phyloP scores from a whole-genome alignment of 2,797 vertebrate species.

The Eurystomus glaucurus region DNA sequence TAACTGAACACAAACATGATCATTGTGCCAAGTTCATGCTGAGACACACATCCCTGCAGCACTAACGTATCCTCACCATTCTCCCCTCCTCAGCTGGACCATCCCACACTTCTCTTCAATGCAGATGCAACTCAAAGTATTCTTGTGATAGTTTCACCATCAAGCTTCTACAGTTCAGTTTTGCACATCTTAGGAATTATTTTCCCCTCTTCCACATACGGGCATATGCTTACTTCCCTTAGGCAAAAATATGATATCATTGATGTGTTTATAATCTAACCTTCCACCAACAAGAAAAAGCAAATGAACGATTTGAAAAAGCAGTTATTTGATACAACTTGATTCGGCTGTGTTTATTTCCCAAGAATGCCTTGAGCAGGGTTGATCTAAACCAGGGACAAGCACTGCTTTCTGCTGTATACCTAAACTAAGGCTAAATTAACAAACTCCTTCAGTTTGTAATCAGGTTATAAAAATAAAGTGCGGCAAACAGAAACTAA shows the following conservation, averaged over 20 bases:
- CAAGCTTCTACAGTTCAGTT: neutral
- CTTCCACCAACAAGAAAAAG: conserved; percentile 20
- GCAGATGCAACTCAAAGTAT: neutral
- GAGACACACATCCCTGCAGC: neutral
- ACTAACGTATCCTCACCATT: neutral
- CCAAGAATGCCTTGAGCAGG: conserved; percentile 4
- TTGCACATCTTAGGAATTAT: conserved; percentile 1
- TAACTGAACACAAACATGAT: accelerated
- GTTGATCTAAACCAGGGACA: conserved; percentile 47
- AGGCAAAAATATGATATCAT: conserved; percentile 15
- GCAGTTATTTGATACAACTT: conserved; percentile 34
- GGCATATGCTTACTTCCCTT: neutral
- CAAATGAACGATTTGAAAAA: conserved; percentile 33
- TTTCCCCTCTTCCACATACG: neutral
- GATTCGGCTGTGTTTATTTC: conserved; percentile 54
- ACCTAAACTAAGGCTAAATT: conserved; percentile 54
- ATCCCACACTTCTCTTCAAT: neutral
- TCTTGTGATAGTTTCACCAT: neutral
- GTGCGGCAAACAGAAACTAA: conserved; percentile 62
- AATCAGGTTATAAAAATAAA: conserved; percentile 81
- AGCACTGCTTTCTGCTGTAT: conserved; percentile 41
- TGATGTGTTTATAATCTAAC: conserved; percentile 48
- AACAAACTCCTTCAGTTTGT: conserved; percentile 70
- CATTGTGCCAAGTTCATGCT: neutral
- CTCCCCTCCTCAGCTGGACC: neutral